A percentile compares a stretch with the other conserved stretches of the same genome.
These are phyloP conservation scores for Piliocolobus tephrosceles DNA, from an alignment of 2,113 vertebrate species.

Conservation along the genomic window DNA sequence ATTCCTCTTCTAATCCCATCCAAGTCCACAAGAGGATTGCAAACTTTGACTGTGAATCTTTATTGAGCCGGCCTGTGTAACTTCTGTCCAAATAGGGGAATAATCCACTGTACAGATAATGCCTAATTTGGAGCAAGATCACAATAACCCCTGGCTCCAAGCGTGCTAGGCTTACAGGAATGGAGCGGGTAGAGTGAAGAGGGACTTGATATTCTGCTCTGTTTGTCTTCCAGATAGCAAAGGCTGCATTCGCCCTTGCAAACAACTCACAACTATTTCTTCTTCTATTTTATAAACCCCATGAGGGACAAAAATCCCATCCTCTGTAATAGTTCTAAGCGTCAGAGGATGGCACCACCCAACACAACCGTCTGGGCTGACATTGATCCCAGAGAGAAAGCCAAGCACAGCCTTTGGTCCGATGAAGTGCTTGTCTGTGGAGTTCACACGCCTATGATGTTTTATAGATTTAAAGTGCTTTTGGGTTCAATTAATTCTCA, in stretches of 20 bases:
- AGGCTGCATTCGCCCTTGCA: neutral
- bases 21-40: too few relatives aligned
- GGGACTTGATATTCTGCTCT: neutral
- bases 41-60: neutral
- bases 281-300: neutral
- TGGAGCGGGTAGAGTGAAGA: neutral
- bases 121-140: neutral
- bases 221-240: neutral
- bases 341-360: neutral
- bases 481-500: neutral
- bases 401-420: neutral
- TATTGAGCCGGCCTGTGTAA: neutral
- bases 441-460: fast-evolving
- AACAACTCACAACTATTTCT: neutral
- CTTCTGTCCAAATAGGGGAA: neutral
- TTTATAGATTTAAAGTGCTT: neutral
- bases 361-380: neutral
- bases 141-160: neutral
- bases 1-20: neutral
- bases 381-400: neutral
- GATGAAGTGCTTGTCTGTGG: neutral
- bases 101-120: neutral
- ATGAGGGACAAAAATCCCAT: neutral
- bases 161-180: neutral
- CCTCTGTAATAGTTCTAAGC: neutral